Evolutionary conservation across 2,113 vertebrate genomes (phyloP), one percentile per base, ranked within the genome.

Genomic region (Catharus minimus): DNA sequence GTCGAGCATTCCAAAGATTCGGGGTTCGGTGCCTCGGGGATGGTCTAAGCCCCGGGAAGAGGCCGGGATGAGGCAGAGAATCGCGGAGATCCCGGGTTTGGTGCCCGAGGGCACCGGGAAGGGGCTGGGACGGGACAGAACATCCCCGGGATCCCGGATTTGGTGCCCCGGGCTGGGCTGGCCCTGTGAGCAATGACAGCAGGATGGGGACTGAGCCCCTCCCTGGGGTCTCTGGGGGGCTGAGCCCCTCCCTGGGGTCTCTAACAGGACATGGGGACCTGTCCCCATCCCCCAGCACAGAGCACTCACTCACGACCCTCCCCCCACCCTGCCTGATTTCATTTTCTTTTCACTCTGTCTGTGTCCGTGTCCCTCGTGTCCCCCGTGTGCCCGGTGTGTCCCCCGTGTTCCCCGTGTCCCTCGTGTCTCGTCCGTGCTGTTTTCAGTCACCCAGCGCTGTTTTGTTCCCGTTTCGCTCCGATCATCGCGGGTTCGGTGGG

Each of bases 271-370:
- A 18, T 3, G 15, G 24, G 20, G 39, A 27, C 6, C 17, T 33
- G 23, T 14, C 22, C 47, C 14, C 23, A 64, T 32, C 28, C 55
- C 55, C 60, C 32, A 66, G 74, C 56, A 14, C 15, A 9, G 43
- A 1, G 17, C 27, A 21, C 32, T 43, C 38, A 33, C 33, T 33
- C 33, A 24, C 1, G 1, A 55, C 24, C 47, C 27, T 85, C 32
- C 81, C n/a, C 16, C 10, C 1, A 0, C 36, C 65, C 69, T 23
- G 26, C 62, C 66, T 1, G 49, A 8, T 89, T 82, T 91, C 15
- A 16, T 94, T 95, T 95, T 88, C 73, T 93, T 92, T 89, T 91
- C 53, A 90, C 65, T 97, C 66, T 94, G 89, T 96, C 86, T 95
- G 67, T 94, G 92, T 95, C 5, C 4, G 38, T 38, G 38, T 38